These are phyloP conservation scores for Ariolimax columbianus DNA, from an alignment of 2,888 invertebrate species.

Conservation along the genomic window DNA sequence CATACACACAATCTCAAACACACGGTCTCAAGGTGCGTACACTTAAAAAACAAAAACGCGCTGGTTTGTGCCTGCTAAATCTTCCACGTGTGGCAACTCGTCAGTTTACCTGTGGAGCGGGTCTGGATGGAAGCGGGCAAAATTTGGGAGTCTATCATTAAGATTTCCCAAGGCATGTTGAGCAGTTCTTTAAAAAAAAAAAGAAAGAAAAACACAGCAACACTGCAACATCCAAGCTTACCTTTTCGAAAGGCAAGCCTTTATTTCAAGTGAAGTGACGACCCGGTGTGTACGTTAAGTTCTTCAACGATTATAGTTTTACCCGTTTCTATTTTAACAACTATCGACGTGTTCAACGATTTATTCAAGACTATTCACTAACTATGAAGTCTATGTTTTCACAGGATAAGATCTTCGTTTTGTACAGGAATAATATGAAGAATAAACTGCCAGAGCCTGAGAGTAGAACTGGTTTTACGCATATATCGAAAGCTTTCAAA, in stretches of 20 bases:
- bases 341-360: background rate
- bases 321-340: background rate
- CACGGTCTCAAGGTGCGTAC: background rate
- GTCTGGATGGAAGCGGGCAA: background rate
- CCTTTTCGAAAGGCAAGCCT: background rate
- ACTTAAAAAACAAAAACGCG: background rate
- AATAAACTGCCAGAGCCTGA: background rate
- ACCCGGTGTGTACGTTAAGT: background rate
- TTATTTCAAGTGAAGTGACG: background rate
- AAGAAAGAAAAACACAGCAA: background rate
- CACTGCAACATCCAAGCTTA: background rate
- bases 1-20: slow-evolving; percentile 2
- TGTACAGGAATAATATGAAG: background rate
- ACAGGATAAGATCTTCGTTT: background rate
- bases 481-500: background rate
- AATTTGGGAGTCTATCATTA: background rate
- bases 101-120: slow-evolving; percentile 5
- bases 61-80: background rate
- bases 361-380: background rate
- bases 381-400: background rate
- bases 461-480: background rate
- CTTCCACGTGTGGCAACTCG: background rate
- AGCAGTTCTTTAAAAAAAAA: background rate
- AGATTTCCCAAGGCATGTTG: background rate
- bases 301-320: background rate